A percentile compares a stretch with the other conserved stretches of the same genome.
phyloP scores from a whole-genome alignment of 2,113 vertebrate genomes.

The Girardinichthys multiradiatus region DNA sequence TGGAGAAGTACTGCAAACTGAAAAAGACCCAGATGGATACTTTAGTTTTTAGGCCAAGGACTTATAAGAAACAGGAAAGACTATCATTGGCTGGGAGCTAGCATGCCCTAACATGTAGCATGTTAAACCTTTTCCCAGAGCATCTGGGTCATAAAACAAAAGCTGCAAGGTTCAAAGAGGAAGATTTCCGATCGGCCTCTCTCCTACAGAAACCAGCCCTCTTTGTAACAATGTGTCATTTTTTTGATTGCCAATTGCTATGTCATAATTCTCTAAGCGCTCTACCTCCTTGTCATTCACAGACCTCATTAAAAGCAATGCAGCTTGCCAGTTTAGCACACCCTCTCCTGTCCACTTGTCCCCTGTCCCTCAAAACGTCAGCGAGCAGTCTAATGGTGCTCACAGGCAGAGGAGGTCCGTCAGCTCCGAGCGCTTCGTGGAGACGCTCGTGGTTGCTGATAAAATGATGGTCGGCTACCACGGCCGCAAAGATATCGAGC shows the following conservation, averaged over 20 bases:
- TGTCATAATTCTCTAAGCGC: slow-evolving; percentile 41
- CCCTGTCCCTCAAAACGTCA: slow-evolving; percentile 70
- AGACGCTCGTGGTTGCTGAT: slow-evolving; percentile 96
- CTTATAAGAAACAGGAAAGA: slow-evolving; percentile 68
- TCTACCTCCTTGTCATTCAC: slow-evolving; percentile 48
- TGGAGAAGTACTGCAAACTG: slow-evolving; percentile 29
- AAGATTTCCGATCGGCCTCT: slow-evolving; percentile 39
- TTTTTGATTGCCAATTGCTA: not conserved
- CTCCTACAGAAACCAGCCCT: slow-evolving; percentile 15
- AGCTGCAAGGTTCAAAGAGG: slow-evolving; percentile 64
- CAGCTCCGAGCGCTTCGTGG: slow-evolving; percentile 95
- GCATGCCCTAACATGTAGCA: slow-evolving; percentile 69
- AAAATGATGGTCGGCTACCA: slow-evolving; percentile 99
- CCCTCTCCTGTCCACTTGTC: slow-evolving; percentile 62
- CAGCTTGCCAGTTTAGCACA: slow-evolving; percentile 80
- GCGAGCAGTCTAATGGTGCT: slow-evolving; percentile 41
- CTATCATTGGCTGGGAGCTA: slow-evolving; percentile 70
- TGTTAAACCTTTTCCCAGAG: slow-evolving; percentile 70
- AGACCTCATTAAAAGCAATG: slow-evolving; percentile 84
- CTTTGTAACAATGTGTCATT: not conserved
- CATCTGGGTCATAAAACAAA: slow-evolving; percentile 79
- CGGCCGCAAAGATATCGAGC: slow-evolving; percentile 97
- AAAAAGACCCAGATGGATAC: slow-evolving; percentile 69
- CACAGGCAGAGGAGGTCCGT: slow-evolving; percentile 89
- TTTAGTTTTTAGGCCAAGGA: slow-evolving; percentile 70